Evolutionary conservation across 2,113 vertebrate species (phyloP).

Genomic region (Antechinus stuartii): DNA sequence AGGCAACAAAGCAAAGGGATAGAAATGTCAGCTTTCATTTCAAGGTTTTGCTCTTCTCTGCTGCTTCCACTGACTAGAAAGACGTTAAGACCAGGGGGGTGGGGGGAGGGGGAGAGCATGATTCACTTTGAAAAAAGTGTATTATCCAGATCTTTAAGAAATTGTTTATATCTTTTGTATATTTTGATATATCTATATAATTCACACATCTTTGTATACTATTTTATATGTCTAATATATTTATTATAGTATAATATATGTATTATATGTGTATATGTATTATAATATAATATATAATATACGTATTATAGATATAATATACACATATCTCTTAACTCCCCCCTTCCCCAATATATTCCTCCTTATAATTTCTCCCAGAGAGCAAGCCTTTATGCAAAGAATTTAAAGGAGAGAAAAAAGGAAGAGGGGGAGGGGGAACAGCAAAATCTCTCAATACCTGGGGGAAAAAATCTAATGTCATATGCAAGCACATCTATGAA

Average conservation of each 20-base stretch:
- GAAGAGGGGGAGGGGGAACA: background rate
- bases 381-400: background rate
- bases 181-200: background rate
- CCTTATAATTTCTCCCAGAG: background rate
- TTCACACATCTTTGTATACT: too few relatives aligned
- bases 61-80: background rate
- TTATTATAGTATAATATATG: too few relatives aligned
- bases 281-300: too few relatives aligned
- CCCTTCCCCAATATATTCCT: background rate
- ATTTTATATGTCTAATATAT: too few relatives aligned
- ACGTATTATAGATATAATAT: too few relatives aligned
- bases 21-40: background rate
- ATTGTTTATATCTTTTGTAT: background rate
- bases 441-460: background rate
- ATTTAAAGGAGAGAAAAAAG: background rate
- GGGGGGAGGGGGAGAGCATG: background rate
- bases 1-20: background rate
- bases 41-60: background rate
- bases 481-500: background rate
- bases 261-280: too few relatives aligned
- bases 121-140: background rate
- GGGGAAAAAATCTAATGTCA: background rate
- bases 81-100: background rate
- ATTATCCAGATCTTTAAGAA: background rate
- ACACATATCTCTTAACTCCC: too few relatives aligned